These are phyloP conservation scores for Galbula dea DNA, from an alignment of 2,113 vertebrate species.

Conservation along the genomic window DNA sequence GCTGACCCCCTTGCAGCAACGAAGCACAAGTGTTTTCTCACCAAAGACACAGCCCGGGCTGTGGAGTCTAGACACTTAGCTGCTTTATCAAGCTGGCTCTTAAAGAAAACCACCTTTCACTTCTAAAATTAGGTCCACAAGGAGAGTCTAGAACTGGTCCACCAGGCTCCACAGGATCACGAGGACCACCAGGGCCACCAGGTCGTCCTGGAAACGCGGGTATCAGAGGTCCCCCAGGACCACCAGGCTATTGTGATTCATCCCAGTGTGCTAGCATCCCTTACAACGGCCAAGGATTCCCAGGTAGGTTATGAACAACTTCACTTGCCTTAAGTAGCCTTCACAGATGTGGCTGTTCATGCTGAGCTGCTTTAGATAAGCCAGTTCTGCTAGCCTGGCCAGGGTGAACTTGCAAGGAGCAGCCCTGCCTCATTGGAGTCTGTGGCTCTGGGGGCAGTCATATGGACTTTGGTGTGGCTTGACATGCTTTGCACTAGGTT, in stretches of 20 bases:
- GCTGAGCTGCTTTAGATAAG: neutral
- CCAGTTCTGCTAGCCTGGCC: neutral
- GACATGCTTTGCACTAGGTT: neutral
- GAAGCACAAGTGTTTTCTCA: conserved; percentile 49
- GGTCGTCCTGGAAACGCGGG: conserved; percentile 89
- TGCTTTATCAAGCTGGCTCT: neutral
- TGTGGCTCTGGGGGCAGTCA: neutral
- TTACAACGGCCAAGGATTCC: conserved; percentile 96
- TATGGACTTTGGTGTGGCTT: neutral
- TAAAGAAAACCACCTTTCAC: conserved; percentile 29
- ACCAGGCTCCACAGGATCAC: conserved; percentile 84
- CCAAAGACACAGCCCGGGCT: neutral
- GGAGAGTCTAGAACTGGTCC: conserved; percentile 90
- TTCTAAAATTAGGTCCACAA: conserved; percentile 79
- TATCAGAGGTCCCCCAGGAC: conserved; percentile 86
- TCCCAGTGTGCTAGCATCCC: conserved; percentile 95
- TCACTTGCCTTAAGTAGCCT: neutral
- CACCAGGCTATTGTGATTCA: conserved; percentile 95
- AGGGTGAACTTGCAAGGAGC: neutral
- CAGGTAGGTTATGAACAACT: conserved; percentile 78
- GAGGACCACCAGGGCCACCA: conserved; percentile 86
- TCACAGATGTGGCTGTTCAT: neutral
- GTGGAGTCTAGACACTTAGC: conserved; percentile 4
- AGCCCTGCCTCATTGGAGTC: neutral
- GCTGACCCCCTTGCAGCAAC: conserved; percentile 77